These are phyloP conservation scores for Sinelater perroti DNA, from an alignment of 2,888 invertebrate species.

Conservation along the genomic window DNA sequence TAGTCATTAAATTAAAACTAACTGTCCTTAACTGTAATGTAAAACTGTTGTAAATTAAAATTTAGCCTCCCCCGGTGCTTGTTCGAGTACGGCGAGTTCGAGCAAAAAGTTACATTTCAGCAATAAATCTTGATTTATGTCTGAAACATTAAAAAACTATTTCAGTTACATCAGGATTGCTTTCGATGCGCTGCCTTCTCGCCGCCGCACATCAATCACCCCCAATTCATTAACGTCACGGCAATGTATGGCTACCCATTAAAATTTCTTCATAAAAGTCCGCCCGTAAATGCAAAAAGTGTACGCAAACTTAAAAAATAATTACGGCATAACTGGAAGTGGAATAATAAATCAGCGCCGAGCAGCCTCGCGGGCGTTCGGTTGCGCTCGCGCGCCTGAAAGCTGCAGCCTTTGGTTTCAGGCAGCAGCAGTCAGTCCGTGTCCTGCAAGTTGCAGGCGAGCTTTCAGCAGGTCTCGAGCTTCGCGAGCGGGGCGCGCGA, in stretches of 20 bases:
- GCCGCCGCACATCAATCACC: background rate
- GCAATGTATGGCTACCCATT: slow-evolving; percentile 8
- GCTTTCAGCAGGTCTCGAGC: slow-evolving; percentile 18
- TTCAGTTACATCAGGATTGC: too few relatives aligned
- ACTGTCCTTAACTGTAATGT: too few relatives aligned
- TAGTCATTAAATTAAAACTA: too few relatives aligned
- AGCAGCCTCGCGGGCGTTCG: slow-evolving; percentile 37
- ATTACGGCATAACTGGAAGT: slow-evolving; percentile 41
- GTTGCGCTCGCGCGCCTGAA: slow-evolving; percentile 39
- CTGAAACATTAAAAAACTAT: too few relatives aligned
- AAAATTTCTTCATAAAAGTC: slow-evolving; percentile 17
- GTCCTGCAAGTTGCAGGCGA: slow-evolving; percentile 34
- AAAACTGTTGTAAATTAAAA: too few relatives aligned
- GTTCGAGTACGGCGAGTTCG: too few relatives aligned
- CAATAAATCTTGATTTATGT: too few relatives aligned
- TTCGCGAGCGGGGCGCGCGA: slow-evolving; percentile 6
- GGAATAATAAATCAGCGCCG: slow-evolving; percentile 37
- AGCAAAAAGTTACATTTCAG: too few relatives aligned
- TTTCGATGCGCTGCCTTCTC: too few relatives aligned
- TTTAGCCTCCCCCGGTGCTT: too few relatives aligned
- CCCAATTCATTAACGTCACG: slow-evolving; percentile 1
- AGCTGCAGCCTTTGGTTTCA: slow-evolving; percentile 43
- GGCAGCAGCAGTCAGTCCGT: slow-evolving; percentile 30
- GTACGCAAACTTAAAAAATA: slow-evolving; percentile 38
- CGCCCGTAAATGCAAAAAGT: slow-evolving; percentile 24